Conservation (phyloP, 2,797 vertebrate genomes). For the Cynodonichthys magdalenae region DNA sequence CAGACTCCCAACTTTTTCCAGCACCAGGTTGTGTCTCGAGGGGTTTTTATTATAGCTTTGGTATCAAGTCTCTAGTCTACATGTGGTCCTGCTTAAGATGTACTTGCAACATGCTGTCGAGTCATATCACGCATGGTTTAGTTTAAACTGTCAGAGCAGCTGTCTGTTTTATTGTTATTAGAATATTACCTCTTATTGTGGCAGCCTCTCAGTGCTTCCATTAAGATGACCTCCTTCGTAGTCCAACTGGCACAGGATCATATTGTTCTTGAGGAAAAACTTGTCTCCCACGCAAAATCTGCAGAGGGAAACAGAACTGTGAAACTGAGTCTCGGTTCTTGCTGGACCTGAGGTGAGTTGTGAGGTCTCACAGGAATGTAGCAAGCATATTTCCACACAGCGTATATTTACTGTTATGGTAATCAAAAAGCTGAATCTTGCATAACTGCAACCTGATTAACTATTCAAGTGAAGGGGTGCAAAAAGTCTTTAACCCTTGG, state of each 20-base stretch:
- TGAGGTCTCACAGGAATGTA: slow-evolving; percentile 49
- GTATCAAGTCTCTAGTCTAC: slow-evolving; percentile 35
- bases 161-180: slow-evolving; percentile 50
- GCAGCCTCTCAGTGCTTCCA: slow-evolving; percentile 87
- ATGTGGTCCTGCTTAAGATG: slow-evolving; percentile 47
- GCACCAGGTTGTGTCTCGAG: background rate
- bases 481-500: slow-evolving; percentile 42
- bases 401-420: slow-evolving; percentile 33
- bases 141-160: slow-evolving; percentile 52
- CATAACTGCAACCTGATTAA: slow-evolving; percentile 57
- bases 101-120: slow-evolving; percentile 39
- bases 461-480: slow-evolving; percentile 31
- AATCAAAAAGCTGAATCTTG: slow-evolving; percentile 61
- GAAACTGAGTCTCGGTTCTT: slow-evolving; percentile 46
- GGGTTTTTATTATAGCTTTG: slow-evolving; percentile 9
- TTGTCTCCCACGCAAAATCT: slow-evolving; percentile 97
- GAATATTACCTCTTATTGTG: slow-evolving; percentile 83
- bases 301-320: slow-evolving; percentile 67
- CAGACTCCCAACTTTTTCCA: background rate
- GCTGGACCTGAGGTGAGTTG: slow-evolving; percentile 46
- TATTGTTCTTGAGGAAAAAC: slow-evolving; percentile 98
- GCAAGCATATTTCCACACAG: slow-evolving; percentile 47
- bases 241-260: slow-evolving; percentile 98
- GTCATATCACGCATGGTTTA: slow-evolving; percentile 46
- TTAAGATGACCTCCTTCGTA: slow-evolving; percentile 94